Conservation (phyloP, 2,113 vertebrate genomes). For the Muntiacus muntjak region DNA sequence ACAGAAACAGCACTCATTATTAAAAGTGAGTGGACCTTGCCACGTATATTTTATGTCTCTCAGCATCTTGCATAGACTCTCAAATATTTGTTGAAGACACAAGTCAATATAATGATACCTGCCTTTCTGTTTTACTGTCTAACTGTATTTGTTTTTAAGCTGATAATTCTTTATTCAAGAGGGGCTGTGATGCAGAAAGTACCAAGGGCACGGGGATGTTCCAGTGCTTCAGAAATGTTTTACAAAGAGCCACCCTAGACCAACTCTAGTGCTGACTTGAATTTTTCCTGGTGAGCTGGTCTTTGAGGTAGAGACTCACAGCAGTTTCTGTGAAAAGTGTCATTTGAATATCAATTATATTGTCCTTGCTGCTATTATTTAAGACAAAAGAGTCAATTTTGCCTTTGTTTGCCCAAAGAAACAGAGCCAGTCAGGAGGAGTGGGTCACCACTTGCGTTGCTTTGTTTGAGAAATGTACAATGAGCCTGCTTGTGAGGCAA, state of each 20-base stretch:
- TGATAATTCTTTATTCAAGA: slow-evolving; percentile 10
- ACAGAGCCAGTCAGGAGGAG: slow-evolving; percentile 1
- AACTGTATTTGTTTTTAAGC: background rate
- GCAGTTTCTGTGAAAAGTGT: slow-evolving; percentile 26
- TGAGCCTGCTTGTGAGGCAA: background rate
- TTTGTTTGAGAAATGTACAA: slow-evolving; percentile 33
- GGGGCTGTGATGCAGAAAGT: background rate
- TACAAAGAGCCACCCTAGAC: background rate
- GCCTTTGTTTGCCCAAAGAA: slow-evolving; percentile 13
- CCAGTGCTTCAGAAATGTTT: background rate
- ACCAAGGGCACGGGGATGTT: background rate
- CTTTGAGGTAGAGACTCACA: background rate
- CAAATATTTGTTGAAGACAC: background rate
- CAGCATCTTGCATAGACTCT: background rate
- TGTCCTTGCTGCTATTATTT: slow-evolving; percentile 46
- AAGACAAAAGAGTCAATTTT: slow-evolving; percentile 49
- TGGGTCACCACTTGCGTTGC: background rate
- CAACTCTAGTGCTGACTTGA: background rate
- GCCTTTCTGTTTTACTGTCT: background rate
- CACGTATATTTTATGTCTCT: background rate
- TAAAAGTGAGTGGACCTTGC: background rate
- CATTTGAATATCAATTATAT: slow-evolving; percentile 53
- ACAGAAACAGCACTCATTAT: background rate
- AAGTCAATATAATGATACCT: background rate
- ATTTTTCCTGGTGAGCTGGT: background rate